These are phyloP conservation scores for Myxocyprinus asiaticus DNA, from an alignment of 2,113 vertebrate genomes.

Conservation along the genomic window DNA sequence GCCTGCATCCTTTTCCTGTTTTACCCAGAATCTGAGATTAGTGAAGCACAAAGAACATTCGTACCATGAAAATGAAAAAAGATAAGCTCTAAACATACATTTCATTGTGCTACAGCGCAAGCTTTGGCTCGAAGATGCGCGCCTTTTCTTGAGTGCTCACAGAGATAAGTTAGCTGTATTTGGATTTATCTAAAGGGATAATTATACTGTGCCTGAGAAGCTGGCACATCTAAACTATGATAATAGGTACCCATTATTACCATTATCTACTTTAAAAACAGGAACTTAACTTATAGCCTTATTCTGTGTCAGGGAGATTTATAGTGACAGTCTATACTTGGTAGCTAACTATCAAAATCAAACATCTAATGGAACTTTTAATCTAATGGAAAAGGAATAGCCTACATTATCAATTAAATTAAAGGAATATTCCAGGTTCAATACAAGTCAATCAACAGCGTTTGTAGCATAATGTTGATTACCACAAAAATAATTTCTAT, in stretches of 20 bases:
- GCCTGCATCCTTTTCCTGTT: not conserved
- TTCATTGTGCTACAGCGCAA: not conserved
- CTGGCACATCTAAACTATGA: not conserved
- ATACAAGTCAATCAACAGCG: too few relatives aligned
- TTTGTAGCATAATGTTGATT: too few relatives aligned
- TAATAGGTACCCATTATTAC: conserved; percentile 9
- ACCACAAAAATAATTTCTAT: too few relatives aligned
- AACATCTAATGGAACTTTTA: not conserved
- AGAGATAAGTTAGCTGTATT: conserved; percentile 9
- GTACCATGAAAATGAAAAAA: conserved; percentile 19
- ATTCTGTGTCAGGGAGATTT: not conserved
- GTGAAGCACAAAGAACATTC: conserved; percentile 15
- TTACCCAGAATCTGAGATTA: conserved; percentile 15
- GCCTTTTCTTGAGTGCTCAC: not conserved
- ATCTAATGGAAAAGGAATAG: not conserved
- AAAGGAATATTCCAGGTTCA: not conserved
- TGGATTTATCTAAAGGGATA: conserved; percentile 35
- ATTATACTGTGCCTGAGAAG: not conserved
- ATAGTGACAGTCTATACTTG: not conserved
- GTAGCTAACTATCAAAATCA: not conserved
- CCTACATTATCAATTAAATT: not conserved
- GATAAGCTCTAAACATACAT: conserved; percentile 16
- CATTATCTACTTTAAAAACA: not conserved
- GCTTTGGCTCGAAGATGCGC: conserved; percentile 9
- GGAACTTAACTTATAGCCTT: not conserved